phyloP scores from a whole-genome alignment of 2,797 vertebrate genomes.

The Crax fasciolata region DNA sequence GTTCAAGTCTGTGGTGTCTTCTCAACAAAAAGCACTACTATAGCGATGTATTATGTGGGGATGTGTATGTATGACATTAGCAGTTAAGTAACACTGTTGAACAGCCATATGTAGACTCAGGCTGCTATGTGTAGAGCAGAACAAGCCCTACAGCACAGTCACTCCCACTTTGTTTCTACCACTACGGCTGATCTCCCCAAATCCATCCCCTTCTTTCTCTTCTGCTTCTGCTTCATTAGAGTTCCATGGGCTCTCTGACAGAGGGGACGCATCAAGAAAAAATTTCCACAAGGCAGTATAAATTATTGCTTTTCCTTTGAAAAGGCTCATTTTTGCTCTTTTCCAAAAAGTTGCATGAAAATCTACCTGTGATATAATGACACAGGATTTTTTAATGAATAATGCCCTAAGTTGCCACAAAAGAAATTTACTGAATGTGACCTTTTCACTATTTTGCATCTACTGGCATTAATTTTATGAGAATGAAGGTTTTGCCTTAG shows the following conservation, averaged over 20 bases:
- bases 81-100: background rate
- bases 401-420: slow-evolving; percentile 16
- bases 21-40: background rate
- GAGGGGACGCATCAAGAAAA: background rate
- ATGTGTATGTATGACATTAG: background rate
- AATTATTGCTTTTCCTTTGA: slow-evolving; percentile 26
- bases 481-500: background rate
- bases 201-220: slow-evolving; percentile 23
- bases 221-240: slow-evolving; percentile 15
- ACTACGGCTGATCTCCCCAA: background rate
- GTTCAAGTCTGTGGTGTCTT: background rate
- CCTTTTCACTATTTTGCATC: slow-evolving; percentile 6
- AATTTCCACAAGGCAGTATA: background rate
- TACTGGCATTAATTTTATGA: slow-evolving; percentile 15
- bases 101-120: background rate
- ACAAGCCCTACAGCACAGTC: slow-evolving; percentile 39
- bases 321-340: slow-evolving; percentile 53
- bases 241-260: background rate
- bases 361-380: slow-evolving; percentile 1
- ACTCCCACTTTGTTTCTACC: slow-evolving; percentile 54
- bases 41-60: background rate
- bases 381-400: slow-evolving; percentile 42
- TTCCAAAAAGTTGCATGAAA: slow-evolving; percentile 32
- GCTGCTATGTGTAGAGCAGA: background rate
- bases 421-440: slow-evolving; percentile 16